A percentile compares a stretch with the other conserved stretches of the same genome.
phyloP scores from a whole-genome alignment of 2,888 invertebrate species.

The Lasius platythorax region DNA sequence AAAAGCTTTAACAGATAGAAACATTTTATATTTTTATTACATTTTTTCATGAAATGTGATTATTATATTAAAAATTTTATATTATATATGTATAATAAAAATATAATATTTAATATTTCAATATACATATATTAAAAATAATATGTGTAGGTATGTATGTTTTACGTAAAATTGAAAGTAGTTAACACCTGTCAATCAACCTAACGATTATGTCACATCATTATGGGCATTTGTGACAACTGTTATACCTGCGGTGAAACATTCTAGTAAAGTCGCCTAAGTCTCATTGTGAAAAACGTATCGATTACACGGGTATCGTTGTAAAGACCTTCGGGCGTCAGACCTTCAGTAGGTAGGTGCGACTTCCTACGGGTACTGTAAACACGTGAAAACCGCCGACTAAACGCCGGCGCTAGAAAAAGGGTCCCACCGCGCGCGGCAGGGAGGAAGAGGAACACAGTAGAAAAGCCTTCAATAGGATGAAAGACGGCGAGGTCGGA shows the following conservation, averaged over 20 bases:
- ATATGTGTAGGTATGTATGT: neutral
- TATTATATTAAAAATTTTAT: neutral
- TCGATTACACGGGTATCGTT: conserved; percentile 51
- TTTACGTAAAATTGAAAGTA: neutral
- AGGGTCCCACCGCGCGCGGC: conserved; percentile 49
- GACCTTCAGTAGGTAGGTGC: conserved; percentile 56
- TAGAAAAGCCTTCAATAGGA: conserved; percentile 57
- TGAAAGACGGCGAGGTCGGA: conserved; percentile 72
- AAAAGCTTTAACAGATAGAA: neutral
- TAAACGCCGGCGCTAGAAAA: conserved; percentile 61
- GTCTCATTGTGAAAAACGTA: conserved; percentile 52
- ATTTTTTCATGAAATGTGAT: neutral
- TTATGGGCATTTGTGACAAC: conserved; percentile 12
- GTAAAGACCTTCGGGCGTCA: conserved; percentile 43
- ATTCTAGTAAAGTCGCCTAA: conserved; percentile 4
- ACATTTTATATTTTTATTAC: neutral
- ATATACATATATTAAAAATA: neutral
- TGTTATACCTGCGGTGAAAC: conserved; percentile 1
- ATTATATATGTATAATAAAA: neutral
- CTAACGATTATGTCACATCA: conserved; percentile 25
- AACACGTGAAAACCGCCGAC: conserved; percentile 64
- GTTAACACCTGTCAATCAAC: neutral
- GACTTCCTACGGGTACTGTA: conserved; percentile 67
- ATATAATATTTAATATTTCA: neutral
- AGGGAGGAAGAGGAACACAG: conserved; percentile 20